phyloP scores from a whole-genome alignment of 2,113 vertebrate species.

The Montifringilla adamsi region DNA sequence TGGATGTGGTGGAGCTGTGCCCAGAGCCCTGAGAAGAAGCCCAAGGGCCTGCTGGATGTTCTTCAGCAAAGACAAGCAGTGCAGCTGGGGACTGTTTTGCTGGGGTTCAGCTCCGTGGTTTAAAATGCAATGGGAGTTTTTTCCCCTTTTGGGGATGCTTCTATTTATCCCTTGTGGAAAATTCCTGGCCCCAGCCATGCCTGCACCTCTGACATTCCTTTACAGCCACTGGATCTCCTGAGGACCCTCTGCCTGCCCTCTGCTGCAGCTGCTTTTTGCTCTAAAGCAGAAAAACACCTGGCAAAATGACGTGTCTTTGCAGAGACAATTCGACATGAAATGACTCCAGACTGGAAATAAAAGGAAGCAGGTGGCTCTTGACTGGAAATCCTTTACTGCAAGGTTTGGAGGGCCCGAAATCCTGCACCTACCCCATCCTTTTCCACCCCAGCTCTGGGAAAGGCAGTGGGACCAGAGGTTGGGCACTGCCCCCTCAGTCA shows the following conservation, averaged over 20 bases:
- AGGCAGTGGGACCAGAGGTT: not conserved
- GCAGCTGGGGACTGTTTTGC: not conserved
- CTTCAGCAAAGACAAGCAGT: not conserved
- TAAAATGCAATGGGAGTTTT: not conserved
- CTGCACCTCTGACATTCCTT: not conserved
- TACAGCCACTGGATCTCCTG: not conserved
- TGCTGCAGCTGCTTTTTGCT: not conserved
- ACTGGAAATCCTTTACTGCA: not conserved
- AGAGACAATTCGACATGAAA: not conserved
- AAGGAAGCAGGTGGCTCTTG: not conserved
- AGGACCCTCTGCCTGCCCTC: not conserved
- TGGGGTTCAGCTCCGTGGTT: not conserved
- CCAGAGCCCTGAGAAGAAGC: not conserved
- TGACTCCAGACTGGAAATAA: not conserved
- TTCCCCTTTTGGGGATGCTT: not conserved
- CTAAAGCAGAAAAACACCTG: not conserved
- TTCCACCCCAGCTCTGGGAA: not conserved
- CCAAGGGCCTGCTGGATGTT: not conserved
- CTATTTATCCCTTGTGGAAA: not conserved
- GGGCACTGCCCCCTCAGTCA: not conserved
- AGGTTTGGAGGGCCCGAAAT: not conserved
- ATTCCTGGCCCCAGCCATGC: not conserved
- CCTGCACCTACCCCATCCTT: accelerated
- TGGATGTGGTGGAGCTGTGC: not conserved
- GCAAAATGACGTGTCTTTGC: not conserved